Conservation (phyloP, 1,140 invertebrate genomes). For the Hypothenemus hampei region DNA sequence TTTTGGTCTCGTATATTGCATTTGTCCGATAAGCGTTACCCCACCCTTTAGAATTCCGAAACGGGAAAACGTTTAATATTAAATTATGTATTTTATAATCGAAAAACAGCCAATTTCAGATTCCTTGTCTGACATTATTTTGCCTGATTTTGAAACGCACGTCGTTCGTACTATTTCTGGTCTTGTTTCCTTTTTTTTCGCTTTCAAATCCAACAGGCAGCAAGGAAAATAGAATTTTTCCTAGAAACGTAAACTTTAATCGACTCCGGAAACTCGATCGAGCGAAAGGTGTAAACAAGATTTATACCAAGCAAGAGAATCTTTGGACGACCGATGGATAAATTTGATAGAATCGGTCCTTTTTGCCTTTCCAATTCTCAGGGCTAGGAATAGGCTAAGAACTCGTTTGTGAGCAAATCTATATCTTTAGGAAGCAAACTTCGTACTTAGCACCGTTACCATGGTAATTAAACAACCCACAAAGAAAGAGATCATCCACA, state of each 20-base stretch:
- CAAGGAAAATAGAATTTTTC: not conserved
- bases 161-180: not conserved
- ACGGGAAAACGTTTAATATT: constrained; percentile 1
- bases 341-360: not conserved
- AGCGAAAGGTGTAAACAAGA: not conserved
- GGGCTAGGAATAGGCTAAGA: no score
- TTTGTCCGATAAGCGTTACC: constrained; percentile 7
- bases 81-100: not conserved
- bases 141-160: not conserved
- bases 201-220: not conserved
- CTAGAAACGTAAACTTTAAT: not conserved
- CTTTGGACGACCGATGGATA: not conserved
- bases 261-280: not conserved
- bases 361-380: constrained; percentile 1
- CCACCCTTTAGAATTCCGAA: not conserved
- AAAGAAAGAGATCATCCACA: no score
- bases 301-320: not conserved
- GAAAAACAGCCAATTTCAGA: not conserved
- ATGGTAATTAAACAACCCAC: no score
- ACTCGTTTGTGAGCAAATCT: no score
- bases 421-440: no score
- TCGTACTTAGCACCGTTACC: no score
- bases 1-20: constrained; percentile 14
- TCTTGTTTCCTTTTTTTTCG: not conserved
- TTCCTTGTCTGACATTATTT: not conserved